Percentiles rank a stretch among this genome's conserved stretches.
Conservation (phyloP, 1,140 invertebrate species). For the Hydropsyche tenuis region DNA sequence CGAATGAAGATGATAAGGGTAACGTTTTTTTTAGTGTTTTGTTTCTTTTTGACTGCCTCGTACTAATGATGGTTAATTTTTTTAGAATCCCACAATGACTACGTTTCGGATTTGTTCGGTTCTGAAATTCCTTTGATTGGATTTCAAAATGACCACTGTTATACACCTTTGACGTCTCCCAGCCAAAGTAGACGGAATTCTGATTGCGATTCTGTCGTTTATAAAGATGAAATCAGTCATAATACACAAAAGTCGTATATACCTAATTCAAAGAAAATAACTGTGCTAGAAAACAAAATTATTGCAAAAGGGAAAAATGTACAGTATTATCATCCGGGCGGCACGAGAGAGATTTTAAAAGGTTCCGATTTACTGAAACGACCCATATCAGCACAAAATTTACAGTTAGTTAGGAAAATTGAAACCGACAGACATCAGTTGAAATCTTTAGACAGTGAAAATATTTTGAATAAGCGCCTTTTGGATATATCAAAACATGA, state of each 20-base stretch:
- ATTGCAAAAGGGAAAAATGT: slow-evolving; percentile 62
- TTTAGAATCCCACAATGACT: slow-evolving; percentile 62
- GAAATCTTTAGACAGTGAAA: background rate
- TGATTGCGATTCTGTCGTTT: background rate
- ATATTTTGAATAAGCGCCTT: slow-evolving; percentile 30
- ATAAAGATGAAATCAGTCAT: slow-evolving; percentile 21
- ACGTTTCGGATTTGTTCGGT: slow-evolving; percentile 59
- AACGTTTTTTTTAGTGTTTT: background rate
- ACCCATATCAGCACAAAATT: slow-evolving; percentile 39
- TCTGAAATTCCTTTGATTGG: slow-evolving; percentile 59
- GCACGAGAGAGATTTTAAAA: slow-evolving; percentile 58
- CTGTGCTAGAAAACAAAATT: slow-evolving; percentile 60
- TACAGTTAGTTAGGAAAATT: slow-evolving; percentile 39
- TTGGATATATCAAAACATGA: too few species aligned
- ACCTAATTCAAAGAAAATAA: slow-evolving; percentile 60
- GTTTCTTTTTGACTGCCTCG: background rate
- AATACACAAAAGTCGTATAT: slow-evolving; percentile 52
- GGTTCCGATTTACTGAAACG: slow-evolving; percentile 57
- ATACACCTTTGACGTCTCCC: slow-evolving; percentile 67
- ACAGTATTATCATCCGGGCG: slow-evolving; percentile 53
- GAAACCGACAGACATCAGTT: slow-evolving; percentile 35
- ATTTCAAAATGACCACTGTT: slow-evolving; percentile 72
- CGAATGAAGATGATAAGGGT: slow-evolving; percentile 35
- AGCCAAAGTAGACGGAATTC: slow-evolving; percentile 58
- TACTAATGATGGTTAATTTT: background rate